phyloP scores from a whole-genome alignment of 2,113 vertebrate species.

The Stigmatopora nigra region DNA sequence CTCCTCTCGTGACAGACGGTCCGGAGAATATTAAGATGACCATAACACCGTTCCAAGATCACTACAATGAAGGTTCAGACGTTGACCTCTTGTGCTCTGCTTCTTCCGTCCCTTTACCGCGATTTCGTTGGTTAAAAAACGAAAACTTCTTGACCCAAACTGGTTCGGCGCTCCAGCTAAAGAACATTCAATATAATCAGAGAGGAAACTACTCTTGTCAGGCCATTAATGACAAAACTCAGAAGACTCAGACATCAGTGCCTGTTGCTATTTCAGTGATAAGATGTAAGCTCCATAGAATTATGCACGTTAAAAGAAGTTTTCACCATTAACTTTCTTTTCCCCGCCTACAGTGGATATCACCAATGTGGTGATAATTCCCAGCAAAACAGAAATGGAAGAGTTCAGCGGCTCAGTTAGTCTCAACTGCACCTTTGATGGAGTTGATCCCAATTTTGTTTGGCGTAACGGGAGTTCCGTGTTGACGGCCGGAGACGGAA shows the following conservation, averaged over 20 bases:
- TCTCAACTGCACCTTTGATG: conserved; percentile 33
- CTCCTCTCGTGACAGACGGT: conserved; percentile 25
- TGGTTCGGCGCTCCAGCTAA: conserved; percentile 38
- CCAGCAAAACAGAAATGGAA: conserved; percentile 21
- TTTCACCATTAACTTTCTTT: neutral
- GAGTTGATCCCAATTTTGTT: conserved; percentile 20
- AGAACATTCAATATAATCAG: conserved; percentile 39
- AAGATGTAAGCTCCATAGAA: conserved; percentile 25
- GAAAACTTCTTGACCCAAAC: conserved; percentile 13
- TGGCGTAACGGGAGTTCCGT: conserved; percentile 41
- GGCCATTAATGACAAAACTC: conserved; percentile 46
- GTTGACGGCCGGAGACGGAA: conserved; percentile 16
- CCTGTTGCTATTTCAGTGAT: conserved; percentile 28
- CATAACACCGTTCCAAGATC: conserved; percentile 6
- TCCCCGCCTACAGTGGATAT: neutral
- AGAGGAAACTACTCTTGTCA: conserved; percentile 54
- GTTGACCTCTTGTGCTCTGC: conserved; percentile 39
- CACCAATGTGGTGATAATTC: conserved; percentile 1
- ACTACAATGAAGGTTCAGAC: conserved; percentile 29
- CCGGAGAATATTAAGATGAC: conserved; percentile 29
- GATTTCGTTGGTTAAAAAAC: conserved; percentile 43
- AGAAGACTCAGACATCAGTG: conserved; percentile 28
- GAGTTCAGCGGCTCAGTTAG: conserved; percentile 39
- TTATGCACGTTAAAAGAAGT: neutral
- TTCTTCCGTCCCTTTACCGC: conserved; percentile 41